Evolutionary conservation across 2,888 invertebrate species (phyloP).

Genomic region (Stenodema calcarata): DNA sequence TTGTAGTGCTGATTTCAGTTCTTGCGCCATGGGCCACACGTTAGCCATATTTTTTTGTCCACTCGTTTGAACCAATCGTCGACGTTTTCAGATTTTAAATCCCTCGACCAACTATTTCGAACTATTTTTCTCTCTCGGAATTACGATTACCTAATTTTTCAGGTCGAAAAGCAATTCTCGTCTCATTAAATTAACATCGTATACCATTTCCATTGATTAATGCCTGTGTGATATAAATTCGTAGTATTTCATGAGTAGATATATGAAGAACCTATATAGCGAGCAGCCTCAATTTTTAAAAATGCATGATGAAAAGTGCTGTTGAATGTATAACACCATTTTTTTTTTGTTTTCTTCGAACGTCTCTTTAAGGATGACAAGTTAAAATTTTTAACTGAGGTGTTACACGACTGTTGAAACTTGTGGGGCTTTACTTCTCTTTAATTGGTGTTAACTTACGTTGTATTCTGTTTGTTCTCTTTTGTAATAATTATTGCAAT

Average conservation of each 20-base stretch:
- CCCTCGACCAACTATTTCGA: too few species aligned
- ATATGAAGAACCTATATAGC: not conserved
- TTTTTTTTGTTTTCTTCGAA: not conserved
- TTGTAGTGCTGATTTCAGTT: constrained; percentile 58
- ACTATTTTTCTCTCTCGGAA: too few species aligned
- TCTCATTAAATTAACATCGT: not conserved
- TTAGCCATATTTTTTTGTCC: not conserved
- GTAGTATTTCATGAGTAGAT: not conserved
- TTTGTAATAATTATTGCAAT: not conserved
- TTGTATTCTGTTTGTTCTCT: not conserved
- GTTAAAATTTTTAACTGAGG: not conserved
- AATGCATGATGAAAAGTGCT: not conserved
- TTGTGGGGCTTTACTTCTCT: not conserved
- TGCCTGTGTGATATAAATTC: not conserved
- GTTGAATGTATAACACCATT: not conserved
- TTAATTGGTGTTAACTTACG: not conserved
- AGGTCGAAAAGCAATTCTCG: not conserved
- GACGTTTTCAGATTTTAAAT: not conserved
- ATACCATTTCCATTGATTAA: not conserved
- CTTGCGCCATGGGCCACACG: not conserved
- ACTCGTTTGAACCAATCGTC: not conserved
- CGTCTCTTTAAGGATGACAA: not conserved
- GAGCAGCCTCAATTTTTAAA: not conserved
- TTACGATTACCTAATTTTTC: too few species aligned
- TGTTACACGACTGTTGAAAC: constrained; percentile 2